Conservation (phyloP, 1,140 invertebrate genomes). For the Chlorops oryzae region DNA sequence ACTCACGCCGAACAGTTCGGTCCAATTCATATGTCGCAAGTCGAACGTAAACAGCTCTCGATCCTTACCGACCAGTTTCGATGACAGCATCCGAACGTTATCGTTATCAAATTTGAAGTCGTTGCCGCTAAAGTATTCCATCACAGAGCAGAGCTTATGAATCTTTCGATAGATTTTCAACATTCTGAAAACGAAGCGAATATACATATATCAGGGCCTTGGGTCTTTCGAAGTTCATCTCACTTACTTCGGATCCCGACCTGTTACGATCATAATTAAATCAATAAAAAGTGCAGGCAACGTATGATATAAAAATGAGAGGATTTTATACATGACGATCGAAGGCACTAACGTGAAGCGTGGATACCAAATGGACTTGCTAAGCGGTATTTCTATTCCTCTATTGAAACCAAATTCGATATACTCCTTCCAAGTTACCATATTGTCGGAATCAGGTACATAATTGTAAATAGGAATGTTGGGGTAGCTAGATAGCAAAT, state of each 20-base stretch:
- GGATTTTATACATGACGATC: slow-evolving; percentile 49
- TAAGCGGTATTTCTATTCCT: slow-evolving; percentile 46
- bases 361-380: slow-evolving; percentile 52
- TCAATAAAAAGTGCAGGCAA: slow-evolving; percentile 58
- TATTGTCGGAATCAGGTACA: slow-evolving; percentile 61
- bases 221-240: no score
- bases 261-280: slow-evolving; percentile 48
- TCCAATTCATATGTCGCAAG: slow-evolving; percentile 62
- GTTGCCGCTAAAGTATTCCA: slow-evolving; percentile 65
- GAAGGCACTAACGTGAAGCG: slow-evolving; percentile 51
- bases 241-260: slow-evolving; percentile 55
- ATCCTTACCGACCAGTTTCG: slow-evolving; percentile 57
- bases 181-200: slow-evolving; percentile 51
- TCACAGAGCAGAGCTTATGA: slow-evolving; percentile 60
- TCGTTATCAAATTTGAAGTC: slow-evolving; percentile 66
- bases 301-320: slow-evolving; percentile 53
- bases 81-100: slow-evolving; percentile 59
- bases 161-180: slow-evolving; percentile 67
- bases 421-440: slow-evolving; percentile 62
- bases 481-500: slow-evolving; percentile 24
- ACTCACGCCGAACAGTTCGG: slow-evolving; percentile 56
- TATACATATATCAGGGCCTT: background rate
- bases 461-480: slow-evolving; percentile 63
- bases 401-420: slow-evolving; percentile 45
- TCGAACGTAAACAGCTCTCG: slow-evolving; percentile 63